phyloP scores from a whole-genome alignment of 2,888 invertebrate species.

The Ophion costatus region DNA sequence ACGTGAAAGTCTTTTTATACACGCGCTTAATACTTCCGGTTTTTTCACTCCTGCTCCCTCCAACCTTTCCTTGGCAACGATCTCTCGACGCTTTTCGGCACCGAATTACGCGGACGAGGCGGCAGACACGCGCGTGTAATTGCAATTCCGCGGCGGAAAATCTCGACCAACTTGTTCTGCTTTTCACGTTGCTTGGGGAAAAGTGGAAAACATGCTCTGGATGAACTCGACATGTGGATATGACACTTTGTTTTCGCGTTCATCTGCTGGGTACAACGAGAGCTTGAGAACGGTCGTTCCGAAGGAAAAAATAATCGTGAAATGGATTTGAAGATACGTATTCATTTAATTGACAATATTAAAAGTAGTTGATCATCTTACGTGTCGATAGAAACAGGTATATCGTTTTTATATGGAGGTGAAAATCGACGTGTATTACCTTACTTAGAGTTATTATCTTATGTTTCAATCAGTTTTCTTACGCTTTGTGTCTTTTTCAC shows the following conservation, averaged over 20 bases:
- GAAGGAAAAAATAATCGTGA: neutral
- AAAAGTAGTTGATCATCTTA: too few relatives aligned
- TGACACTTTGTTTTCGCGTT: neutral
- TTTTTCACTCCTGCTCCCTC: constrained; percentile 18
- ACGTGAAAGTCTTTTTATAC: constrained; percentile 60
- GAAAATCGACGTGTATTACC: too few relatives aligned
- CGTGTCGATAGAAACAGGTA: too few relatives aligned
- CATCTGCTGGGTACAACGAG: too few relatives aligned
- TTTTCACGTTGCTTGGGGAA: neutral
- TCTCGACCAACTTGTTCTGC: neutral
- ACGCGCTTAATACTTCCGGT: constrained; percentile 40
- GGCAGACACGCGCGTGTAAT: neutral
- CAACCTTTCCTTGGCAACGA: constrained; percentile 38
- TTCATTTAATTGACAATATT: too few relatives aligned
- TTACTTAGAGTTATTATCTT: too few relatives aligned
- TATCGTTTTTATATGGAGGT: too few relatives aligned
- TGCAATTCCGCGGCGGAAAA: constrained; percentile 6
- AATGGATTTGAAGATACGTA: too few relatives aligned
- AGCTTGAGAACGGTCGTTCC: neutral
- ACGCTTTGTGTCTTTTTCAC: too few relatives aligned
- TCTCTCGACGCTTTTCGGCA: constrained; percentile 29
- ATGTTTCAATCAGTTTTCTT: too few relatives aligned
- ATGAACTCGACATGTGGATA: neutral
- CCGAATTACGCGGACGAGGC: constrained; percentile 13
- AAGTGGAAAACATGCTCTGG: constrained; percentile 32